Evolutionary conservation across 2,113 vertebrate species (phyloP).

Genomic region (Piaya cayana): DNA sequence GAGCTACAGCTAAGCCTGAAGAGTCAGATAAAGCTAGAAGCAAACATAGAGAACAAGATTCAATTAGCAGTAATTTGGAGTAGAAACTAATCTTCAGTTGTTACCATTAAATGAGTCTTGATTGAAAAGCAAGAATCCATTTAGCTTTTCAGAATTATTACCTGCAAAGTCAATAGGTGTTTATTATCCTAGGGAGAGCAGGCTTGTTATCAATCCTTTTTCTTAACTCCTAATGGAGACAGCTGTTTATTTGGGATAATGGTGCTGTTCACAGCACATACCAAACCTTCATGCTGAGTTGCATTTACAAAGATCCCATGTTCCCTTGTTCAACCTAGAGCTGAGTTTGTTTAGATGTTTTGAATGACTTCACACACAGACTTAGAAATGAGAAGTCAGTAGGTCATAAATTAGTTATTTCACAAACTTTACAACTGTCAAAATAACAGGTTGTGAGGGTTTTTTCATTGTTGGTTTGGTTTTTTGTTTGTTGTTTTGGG

Average conservation of each 20-base stretch:
- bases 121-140: slow-evolving; percentile 40
- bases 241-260: slow-evolving; percentile 60
- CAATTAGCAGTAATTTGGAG: slow-evolving; percentile 56
- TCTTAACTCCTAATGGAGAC: slow-evolving; percentile 10
- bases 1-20: slow-evolving; percentile 36
- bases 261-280: not conserved
- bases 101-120: slow-evolving; percentile 27
- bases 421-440: not conserved
- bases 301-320: not conserved
- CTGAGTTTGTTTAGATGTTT: not conserved
- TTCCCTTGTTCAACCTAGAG: not conserved
- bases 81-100: slow-evolving; percentile 49
- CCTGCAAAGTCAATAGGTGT: slow-evolving; percentile 58
- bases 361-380: not conserved
- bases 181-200: slow-evolving; percentile 1
- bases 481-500: not conserved
- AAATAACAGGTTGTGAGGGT: not conserved
- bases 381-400: not conserved
- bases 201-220: slow-evolving; percentile 38
- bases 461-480: too few relatives aligned
- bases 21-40: slow-evolving; percentile 51
- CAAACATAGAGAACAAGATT: slow-evolving; percentile 47
- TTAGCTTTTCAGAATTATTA: slow-evolving; percentile 62
- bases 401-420: not conserved
- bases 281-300: not conserved